phyloP scores from a whole-genome alignment of 2,888 invertebrate species.

The Nomada lathburiana region DNA sequence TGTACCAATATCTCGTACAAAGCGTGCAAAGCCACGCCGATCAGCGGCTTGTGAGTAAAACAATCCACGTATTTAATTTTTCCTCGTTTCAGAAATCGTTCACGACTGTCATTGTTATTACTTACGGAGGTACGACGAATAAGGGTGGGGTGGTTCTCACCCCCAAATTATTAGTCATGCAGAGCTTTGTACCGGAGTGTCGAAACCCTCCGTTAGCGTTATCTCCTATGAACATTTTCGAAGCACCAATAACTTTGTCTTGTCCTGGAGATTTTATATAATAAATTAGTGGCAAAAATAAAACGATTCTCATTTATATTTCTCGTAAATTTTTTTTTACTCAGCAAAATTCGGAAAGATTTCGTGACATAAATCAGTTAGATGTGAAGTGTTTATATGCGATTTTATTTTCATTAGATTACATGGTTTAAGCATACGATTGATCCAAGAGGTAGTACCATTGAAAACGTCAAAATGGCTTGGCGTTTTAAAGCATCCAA shows the following conservation, averaged over 20 bases:
- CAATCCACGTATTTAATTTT: neutral
- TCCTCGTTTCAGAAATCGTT: neutral
- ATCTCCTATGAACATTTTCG: neutral
- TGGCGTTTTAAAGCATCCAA: conserved; percentile 99
- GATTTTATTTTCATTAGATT: conserved; percentile 74
- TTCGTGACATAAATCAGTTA: neutral
- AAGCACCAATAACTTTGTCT: neutral
- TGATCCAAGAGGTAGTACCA: conserved; percentile 28
- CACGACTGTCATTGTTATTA: conserved; percentile 55
- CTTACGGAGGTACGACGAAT: conserved; percentile 46
- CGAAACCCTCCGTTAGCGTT: conserved; percentile 47
- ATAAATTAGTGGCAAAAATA: neutral
- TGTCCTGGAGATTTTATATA: neutral
- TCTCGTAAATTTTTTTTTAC: neutral
- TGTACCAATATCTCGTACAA: conserved; percentile 44
- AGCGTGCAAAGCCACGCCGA: conserved; percentile 51
- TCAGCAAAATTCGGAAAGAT: neutral
- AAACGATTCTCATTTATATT: neutral
- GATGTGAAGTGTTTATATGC: neutral
- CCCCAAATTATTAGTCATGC: conserved; percentile 82
- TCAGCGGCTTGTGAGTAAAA: conserved; percentile 61
- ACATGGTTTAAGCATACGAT: conserved; percentile 76
- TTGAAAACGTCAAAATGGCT: conserved; percentile 87
- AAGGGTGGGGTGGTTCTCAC: conserved; percentile 81
- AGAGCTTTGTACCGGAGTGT: conserved; percentile 53